Percentiles rank a stretch among this genome's conserved stretches.
Evolutionary conservation across 1,140 invertebrate species (phyloP).

Genomic region (Delia radicum): DNA sequence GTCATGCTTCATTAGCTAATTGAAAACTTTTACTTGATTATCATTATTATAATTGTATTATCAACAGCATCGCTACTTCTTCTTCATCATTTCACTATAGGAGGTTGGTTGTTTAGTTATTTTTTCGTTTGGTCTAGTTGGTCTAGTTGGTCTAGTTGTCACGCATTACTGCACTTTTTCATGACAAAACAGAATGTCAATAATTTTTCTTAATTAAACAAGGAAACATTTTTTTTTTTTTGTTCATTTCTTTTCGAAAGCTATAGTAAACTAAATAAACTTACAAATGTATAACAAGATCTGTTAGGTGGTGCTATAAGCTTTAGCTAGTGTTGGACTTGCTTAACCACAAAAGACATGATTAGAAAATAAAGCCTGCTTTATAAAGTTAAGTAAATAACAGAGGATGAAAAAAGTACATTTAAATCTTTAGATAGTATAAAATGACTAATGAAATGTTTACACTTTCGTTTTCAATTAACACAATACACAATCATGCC

Average conservation of each 20-base stretch:
- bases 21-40: constrained; percentile 19
- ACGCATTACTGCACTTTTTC: constrained; percentile 6
- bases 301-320: no score
- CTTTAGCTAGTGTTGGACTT: no score
- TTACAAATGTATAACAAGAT: no score
- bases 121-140: not conserved
- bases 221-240: not conserved
- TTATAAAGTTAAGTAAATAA: not conserved
- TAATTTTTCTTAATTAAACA: constrained; percentile 24
- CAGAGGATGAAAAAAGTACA: not conserved
- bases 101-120: not conserved
- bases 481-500: not conserved
- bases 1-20: constrained; percentile 14
- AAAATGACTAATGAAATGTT: constrained; percentile 16
- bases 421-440: not conserved
- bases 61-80: not conserved
- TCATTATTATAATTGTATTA: not conserved
- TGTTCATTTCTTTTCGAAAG: not conserved
- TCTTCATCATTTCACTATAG: not conserved
- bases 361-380: not conserved
- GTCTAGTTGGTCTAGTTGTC: not conserved
- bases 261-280: not conserved
- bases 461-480: constrained; percentile 23
- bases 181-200: constrained; percentile 20
- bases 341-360: not conserved